phyloP scores from a whole-genome alignment of 2,113 vertebrate genomes.

The Ariopsis seemanni region DNA sequence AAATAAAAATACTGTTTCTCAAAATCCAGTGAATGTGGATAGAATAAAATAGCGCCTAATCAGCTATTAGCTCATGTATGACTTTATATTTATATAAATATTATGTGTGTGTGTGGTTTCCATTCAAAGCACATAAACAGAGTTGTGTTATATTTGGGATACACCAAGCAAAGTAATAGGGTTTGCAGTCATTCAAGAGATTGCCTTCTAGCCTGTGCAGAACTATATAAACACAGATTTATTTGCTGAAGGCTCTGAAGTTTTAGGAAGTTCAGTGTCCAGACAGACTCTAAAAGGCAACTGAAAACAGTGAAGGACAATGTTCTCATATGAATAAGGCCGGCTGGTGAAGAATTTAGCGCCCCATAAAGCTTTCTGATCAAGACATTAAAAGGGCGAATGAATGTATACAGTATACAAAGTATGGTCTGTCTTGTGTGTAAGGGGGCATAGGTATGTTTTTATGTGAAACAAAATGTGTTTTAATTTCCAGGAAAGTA shows the following conservation, averaged over 20 bases:
- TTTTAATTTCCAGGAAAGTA: not conserved
- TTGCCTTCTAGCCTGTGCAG: slow-evolving; percentile 28
- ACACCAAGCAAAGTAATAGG: slow-evolving; percentile 3
- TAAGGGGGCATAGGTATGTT: not conserved
- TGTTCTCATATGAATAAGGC: not conserved
- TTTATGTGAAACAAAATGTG: not conserved
- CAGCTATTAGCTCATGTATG: too few relatives aligned
- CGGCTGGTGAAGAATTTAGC: not conserved
- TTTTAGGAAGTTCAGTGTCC: slow-evolving; percentile 2
- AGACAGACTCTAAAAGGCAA: not conserved
- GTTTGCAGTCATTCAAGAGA: slow-evolving; percentile 22
- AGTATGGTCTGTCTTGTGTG: too few relatives aligned
- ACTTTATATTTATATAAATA: too few relatives aligned
- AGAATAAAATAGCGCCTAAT: too few relatives aligned
- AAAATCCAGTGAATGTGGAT: too few relatives aligned
- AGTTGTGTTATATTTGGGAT: slow-evolving; percentile 26
- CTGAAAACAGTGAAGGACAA: not conserved
- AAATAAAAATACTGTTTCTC: too few relatives aligned
- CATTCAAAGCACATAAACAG: slow-evolving; percentile 15
- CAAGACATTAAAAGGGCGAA: not conserved
- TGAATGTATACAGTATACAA: not conserved
- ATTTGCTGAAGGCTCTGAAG: slow-evolving; percentile 20
- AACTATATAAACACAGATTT: slow-evolving; percentile 27
- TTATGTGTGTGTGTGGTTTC: not conserved
- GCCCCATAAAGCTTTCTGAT: not conserved